A percentile compares a stretch with the other conserved stretches of the same genome.
Evolutionary conservation across 2,113 vertebrate genomes (phyloP).

Genomic region (Cariama cristata): DNA sequence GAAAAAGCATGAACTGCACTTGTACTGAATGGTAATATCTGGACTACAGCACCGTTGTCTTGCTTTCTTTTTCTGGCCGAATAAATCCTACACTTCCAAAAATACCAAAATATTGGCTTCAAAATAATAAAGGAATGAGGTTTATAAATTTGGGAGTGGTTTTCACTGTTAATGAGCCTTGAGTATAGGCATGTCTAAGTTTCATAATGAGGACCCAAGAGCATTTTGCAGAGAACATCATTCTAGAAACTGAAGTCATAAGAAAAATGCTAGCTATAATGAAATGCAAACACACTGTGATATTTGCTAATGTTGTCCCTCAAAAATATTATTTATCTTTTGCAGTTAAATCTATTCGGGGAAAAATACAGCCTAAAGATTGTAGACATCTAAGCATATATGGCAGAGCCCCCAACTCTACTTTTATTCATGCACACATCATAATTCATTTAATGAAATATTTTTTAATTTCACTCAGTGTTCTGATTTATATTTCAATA

Average conservation of each 20-base stretch:
- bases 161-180: neutral
- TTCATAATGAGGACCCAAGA: neutral
- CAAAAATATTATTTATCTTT: neutral
- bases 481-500: constrained; percentile 24
- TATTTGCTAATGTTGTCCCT: neutral
- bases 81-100: neutral
- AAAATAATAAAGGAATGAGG: neutral
- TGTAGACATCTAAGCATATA: neutral
- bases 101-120: neutral
- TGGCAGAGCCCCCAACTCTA: neutral
- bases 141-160: neutral
- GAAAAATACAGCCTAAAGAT: neutral
- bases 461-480: neutral
- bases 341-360: neutral
- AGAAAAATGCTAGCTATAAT: neutral
- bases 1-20: neutral
- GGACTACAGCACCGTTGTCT: neutral
- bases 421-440: neutral
- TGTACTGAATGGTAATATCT: neutral
- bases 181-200: neutral
- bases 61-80: neutral
- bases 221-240: neutral
- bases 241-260: neutral
- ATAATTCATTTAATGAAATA: neutral
- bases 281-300: neutral